Evolutionary conservation across 2,113 vertebrate genomes (phyloP), one percentile per base, ranked within the genome.

Genomic region (Antechinus stuartii): DNA sequence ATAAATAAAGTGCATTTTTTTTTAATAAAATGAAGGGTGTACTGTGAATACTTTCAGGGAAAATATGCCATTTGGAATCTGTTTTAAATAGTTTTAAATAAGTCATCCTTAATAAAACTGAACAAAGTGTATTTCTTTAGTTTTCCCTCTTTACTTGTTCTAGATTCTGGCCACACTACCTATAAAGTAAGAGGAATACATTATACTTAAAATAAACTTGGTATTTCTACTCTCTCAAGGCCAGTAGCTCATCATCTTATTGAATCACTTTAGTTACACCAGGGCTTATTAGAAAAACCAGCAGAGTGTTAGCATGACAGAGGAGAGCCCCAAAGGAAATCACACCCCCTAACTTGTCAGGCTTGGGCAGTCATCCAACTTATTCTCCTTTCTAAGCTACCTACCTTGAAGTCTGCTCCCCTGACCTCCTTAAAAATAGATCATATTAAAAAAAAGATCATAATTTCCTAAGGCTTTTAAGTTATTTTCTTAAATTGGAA

Each of bases 11-110:
- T 68, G 2, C 35, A 14, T 61, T 3, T 76, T n/a, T 23, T 42
- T 84, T 26, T 1, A 56, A 76, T 76, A 42, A 84, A 84, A 84
- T 84, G 92, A 94, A 97, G 95, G 95, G 94, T 96, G 91, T 94
- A 97, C 93, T 91, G 91, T 92, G 94, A 92, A 96, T 97, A 96
- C 97, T 95, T 97, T 97, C 97, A 98, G 89, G 96, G 55, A 96
- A 94, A 95, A 97, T 46, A 94, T 96, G 42, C 96, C 95, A 97
- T 98, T 98, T 97, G 97, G 96, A 98, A 95, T 93, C 97, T 94
- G 97, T 97, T 98, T 97, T 97, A 96, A 98, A 97, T 91, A 91
- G 95, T 96, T 97, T 97, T 97, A 95, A 97, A 97, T 94, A 96
- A 97, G 96, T 96, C 97, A 96, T 95, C 92, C 94, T 94, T 27